Evolutionary conservation across 2,888 invertebrate species (phyloP), one percentile per base, ranked within the genome.

Genomic region (Dasypogon diadema): DNA sequence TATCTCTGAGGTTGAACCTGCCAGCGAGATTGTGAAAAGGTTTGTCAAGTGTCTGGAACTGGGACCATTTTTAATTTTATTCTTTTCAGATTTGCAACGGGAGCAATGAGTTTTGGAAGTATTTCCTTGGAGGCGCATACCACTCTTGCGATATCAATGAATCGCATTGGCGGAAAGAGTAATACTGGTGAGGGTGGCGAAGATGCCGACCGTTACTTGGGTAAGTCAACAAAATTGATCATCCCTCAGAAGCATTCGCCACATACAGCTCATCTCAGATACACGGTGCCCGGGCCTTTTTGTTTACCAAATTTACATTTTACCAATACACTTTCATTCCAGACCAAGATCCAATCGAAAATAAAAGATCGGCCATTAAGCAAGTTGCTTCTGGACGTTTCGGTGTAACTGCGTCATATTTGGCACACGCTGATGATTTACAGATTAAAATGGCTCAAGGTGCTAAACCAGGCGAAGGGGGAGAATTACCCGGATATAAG

Each of bases 361-460:
- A 94, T 87, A 92, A 90, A 80, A 90, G 98, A 10, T 99, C 99
- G 0, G 93, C 98, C 6, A 99, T 99, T 83, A 99, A 99, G 85
- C 99, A 99, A 89, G 97, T 99, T 14, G 99, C 99, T 5, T 98
- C 98, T 5, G 99, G 99, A 5, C 91, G 99, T 63, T 99, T 99
- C 87, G 99, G 99, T 6, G 99, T 99, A 2, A 99, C 98, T 0
- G 97, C 98, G 12, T 94, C 97, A 0, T 99, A 99, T 85, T 87
- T 99, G 79, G 97, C 98, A 6, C 96, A 99, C 87, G 96, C 99
- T 0, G 99, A 99, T 86, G 99, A 99, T 85, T 86, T 99, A 80
- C 99, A 99, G 87, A 99, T 99, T 83, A 99, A 99, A 88, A 99
- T 99, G 99, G 99, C 99, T 5, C 97, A 99, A 87, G 98, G 99